Conservation (phyloP, 2,113 vertebrate genomes). For the Todiramphus chloris region DNA sequence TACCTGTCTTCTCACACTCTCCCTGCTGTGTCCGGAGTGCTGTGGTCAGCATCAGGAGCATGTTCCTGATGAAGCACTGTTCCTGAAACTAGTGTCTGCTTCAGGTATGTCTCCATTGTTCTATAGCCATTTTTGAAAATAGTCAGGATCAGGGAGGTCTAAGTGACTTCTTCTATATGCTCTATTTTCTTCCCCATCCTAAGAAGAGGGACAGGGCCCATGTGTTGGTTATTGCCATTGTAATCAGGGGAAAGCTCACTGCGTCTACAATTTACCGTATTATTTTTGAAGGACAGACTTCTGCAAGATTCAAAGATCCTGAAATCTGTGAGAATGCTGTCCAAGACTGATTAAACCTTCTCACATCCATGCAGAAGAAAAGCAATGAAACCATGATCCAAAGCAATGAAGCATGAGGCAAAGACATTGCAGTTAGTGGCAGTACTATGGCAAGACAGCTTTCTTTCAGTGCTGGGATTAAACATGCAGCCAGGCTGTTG, state of each 20-base stretch:
- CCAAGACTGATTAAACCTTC: not conserved
- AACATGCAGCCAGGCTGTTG: not conserved
- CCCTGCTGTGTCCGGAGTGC: accelerated
- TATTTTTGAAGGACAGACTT: not conserved
- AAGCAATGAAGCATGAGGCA: not conserved
- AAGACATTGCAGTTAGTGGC: not conserved
- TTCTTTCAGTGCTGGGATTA: not conserved
- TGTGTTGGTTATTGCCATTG: not conserved
- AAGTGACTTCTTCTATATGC: not conserved
- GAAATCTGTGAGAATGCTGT: not conserved
- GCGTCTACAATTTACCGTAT: not conserved
- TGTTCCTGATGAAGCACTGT: not conserved
- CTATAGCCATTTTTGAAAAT: not conserved
- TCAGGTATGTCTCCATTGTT: not conserved
- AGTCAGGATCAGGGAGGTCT: not conserved
- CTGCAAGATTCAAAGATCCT: not conserved
- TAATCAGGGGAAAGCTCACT: not conserved
- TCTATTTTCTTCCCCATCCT: accelerated
- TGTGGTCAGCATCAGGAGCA: not conserved
- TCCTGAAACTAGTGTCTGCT: not conserved
- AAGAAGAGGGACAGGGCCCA: not conserved
- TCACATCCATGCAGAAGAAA: not conserved
- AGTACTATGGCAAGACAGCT: not conserved
- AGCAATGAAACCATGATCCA: not conserved
- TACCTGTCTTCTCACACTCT: not conserved